Evolutionary conservation across 2,797 vertebrate species (phyloP).

Genomic region (Lagodon rhomboides): DNA sequence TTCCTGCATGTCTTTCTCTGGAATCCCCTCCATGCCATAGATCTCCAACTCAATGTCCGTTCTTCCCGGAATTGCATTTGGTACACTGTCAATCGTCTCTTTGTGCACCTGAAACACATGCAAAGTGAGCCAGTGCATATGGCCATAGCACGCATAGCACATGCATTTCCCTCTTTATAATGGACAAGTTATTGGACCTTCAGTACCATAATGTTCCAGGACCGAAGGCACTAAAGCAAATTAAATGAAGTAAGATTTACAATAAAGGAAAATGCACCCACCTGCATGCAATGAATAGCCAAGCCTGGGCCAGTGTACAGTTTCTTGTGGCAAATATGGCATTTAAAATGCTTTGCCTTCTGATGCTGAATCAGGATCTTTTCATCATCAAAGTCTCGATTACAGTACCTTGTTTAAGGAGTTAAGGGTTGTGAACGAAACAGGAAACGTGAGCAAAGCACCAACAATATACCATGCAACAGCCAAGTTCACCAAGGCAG

Average conservation of each 20-base stretch:
- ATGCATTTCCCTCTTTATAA: accelerated
- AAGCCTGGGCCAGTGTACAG: slow-evolving; percentile 97
- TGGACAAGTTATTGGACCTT: accelerated
- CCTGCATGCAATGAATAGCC: slow-evolving; percentile 99
- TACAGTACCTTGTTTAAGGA: slow-evolving; percentile 91
- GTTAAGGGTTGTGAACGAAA: slow-evolving; percentile 62
- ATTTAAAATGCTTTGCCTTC: slow-evolving; percentile 99
- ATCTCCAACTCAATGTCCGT: slow-evolving; percentile 98
- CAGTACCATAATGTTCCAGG: neutral
- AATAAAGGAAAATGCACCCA: slow-evolving; percentile 51
- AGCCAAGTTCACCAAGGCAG: accelerated
- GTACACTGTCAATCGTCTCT: slow-evolving; percentile 98
- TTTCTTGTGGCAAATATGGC: slow-evolving; percentile 99
- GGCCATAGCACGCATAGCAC: neutral
- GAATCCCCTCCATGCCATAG: slow-evolving; percentile 99
- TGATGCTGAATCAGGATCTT: slow-evolving; percentile 99
- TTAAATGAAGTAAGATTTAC: neutral
- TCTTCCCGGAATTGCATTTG: slow-evolving; percentile 98
- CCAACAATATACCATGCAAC: neutral
- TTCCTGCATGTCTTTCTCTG: slow-evolving; percentile 99
- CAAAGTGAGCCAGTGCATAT: neutral
- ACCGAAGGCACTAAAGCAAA: neutral
- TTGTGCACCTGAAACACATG: slow-evolving; percentile 92
- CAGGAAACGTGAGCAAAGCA: neutral
- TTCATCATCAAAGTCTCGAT: slow-evolving; percentile 98